Evolutionary conservation across 2,113 vertebrate species (phyloP).

Genomic region (Rhabdornis inornatus): DNA sequence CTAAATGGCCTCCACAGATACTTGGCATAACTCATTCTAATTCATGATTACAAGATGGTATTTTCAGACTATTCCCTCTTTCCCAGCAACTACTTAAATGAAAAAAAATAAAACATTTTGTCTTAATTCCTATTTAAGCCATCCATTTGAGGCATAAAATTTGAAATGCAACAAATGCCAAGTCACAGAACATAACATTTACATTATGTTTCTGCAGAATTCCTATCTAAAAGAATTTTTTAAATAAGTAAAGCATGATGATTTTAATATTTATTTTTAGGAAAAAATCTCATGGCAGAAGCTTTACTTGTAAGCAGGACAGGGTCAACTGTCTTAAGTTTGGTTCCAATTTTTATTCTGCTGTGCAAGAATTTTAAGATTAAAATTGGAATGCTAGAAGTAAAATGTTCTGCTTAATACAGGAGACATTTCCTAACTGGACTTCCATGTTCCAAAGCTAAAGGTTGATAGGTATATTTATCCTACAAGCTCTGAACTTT

Average conservation of each 20-base stretch:
- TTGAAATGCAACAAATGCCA: neutral
- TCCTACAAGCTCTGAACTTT: neutral
- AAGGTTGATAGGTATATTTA: neutral
- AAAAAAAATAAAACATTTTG: neutral
- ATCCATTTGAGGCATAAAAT: neutral
- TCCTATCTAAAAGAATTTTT: neutral
- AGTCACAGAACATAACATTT: neutral
- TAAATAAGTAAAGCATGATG: neutral
- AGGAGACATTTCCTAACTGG: neutral
- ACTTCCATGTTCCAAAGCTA: neutral
- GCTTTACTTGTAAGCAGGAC: neutral
- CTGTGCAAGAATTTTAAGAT: neutral
- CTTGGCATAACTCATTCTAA: slow-evolving; percentile 72
- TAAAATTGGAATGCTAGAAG: neutral
- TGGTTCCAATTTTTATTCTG: neutral
- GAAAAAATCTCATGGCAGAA: neutral
- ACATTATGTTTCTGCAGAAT: neutral
- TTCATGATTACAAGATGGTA: slow-evolving; percentile 66
- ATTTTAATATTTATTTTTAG: neutral
- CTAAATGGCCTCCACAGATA: slow-evolving; percentile 71
- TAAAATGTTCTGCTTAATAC: neutral
- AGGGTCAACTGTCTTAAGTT: neutral
- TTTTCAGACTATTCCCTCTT: slow-evolving; percentile 61
- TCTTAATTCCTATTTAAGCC: neutral
- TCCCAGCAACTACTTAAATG: slow-evolving; percentile 42